A percentile compares a stretch with the other conserved stretches of the same genome.
Conservation (phyloP, 2,113 vertebrate genomes). For the Azemiops feae region DNA sequence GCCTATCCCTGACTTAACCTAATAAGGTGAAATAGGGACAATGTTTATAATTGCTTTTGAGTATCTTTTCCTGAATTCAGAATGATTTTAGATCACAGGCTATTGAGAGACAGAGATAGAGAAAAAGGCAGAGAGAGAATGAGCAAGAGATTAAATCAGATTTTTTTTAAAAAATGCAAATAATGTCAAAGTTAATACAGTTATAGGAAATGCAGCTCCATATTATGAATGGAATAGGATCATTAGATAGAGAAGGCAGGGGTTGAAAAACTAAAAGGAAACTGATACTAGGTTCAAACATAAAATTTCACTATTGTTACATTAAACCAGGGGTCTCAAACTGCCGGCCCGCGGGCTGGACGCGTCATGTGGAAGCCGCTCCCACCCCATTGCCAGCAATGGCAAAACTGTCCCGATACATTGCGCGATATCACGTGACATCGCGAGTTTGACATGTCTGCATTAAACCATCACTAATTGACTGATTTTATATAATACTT, state of each 20-base stretch:
- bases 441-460: too few species aligned
- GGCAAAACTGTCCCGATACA: too few species aligned
- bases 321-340: not conserved
- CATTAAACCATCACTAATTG: not conserved
- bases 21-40: not conserved
- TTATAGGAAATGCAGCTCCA: not conserved
- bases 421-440: too few species aligned
- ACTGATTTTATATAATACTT: not conserved
- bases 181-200: not conserved
- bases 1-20: not conserved
- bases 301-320: not conserved
- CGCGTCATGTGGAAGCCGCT: rapidly evolving
- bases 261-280: not conserved
- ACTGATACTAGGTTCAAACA: not conserved
- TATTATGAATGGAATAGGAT: not conserved
- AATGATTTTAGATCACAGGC: not conserved
- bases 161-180: not conserved
- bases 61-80: not conserved
- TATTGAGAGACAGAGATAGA: not conserved
- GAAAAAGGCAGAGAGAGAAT: not conserved
- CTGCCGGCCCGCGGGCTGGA: too few species aligned
- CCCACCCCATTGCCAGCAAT: too few species aligned
- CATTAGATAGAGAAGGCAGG: not conserved
- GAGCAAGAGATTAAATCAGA: not conserved
- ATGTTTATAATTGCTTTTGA: not conserved